phyloP scores from a whole-genome alignment of 2,113 vertebrate genomes.

The Ellobius talpinus region DNA sequence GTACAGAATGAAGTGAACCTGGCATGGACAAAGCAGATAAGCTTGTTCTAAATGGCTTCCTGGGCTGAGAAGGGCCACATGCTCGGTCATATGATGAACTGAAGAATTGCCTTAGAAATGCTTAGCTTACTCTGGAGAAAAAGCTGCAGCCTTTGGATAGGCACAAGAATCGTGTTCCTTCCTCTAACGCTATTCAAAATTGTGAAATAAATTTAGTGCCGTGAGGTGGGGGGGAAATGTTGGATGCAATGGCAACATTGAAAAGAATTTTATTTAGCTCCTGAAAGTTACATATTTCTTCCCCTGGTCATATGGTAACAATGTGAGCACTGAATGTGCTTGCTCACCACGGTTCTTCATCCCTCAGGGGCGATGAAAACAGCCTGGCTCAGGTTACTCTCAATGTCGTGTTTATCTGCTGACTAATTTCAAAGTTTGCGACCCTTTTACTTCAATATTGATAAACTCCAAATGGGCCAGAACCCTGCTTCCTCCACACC shows the following conservation, averaged over 20 bases:
- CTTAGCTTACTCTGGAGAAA: constrained; percentile 29
- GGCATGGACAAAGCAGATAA: constrained; percentile 41
- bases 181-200: constrained; percentile 63
- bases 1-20: background rate
- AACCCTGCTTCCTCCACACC: background rate
- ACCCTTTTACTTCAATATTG: background rate
- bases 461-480: background rate
- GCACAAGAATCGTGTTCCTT: constrained; percentile 53
- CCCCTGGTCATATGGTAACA: constrained; percentile 55
- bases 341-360: background rate
- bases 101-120: constrained; percentile 63
- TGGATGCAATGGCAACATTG: constrained; percentile 52
- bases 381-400: background rate
- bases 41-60: constrained; percentile 56
- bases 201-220: constrained; percentile 64
- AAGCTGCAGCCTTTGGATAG: constrained; percentile 33
- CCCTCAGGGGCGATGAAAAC: background rate
- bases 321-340: constrained; percentile 42
- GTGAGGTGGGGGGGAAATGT: background rate
- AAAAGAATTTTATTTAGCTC: constrained; percentile 37
- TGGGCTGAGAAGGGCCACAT: constrained; percentile 70
- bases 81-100: constrained; percentile 74
- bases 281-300: constrained; percentile 56
- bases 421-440: background rate
- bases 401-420: background rate